A percentile compares a stretch with the other conserved stretches of the same genome.
Evolutionary conservation across 1,140 invertebrate genomes (phyloP).

Genomic region (Trissolcus basalis): DNA sequence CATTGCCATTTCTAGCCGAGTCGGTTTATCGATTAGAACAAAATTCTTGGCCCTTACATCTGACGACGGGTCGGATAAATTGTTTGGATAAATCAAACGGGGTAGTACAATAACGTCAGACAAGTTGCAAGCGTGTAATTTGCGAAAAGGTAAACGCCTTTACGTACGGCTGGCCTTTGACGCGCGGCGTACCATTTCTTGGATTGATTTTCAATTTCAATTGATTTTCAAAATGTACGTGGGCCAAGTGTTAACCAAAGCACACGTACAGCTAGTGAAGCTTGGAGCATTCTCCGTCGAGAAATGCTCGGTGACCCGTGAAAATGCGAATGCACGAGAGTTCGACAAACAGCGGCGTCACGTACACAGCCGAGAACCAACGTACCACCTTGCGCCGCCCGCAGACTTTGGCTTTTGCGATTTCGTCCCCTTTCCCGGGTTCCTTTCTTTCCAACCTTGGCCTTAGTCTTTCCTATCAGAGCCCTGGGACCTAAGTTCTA

Average conservation of each 20-base stretch:
- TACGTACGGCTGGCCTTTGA: constrained; percentile 31
- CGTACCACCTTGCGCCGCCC: constrained; percentile 49
- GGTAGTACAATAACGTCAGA: constrained; percentile 35
- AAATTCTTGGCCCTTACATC: constrained; percentile 5
- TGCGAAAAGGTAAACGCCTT: constrained; percentile 52
- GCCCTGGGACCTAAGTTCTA: constrained; percentile 25
- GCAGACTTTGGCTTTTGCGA: constrained; percentile 57
- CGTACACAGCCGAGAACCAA: constrained; percentile 56
- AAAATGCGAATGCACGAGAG: constrained; percentile 69
- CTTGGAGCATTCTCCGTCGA: constrained; percentile 47
- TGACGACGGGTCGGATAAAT: constrained; percentile 45
- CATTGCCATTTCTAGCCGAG: constrained; percentile 17
- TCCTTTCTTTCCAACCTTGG: constrained; percentile 40
- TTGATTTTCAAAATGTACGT: constrained; percentile 56
- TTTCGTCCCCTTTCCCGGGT: constrained; percentile 45
- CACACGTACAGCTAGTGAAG: constrained; percentile 56
- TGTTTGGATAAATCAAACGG: constrained; percentile 44
- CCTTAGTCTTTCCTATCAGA: constrained; percentile 42
- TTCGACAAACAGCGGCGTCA: constrained; percentile 67
- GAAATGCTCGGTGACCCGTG: constrained; percentile 69
- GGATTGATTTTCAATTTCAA: constrained; percentile 57
- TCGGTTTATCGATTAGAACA: constrained; percentile 26
- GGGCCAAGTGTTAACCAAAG: constrained; percentile 58
- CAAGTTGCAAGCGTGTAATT: constrained; percentile 47
- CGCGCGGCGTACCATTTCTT: constrained; percentile 48